Conservation (phyloP, 1,140 invertebrate genomes). For the Zaprionus taronus region DNA sequence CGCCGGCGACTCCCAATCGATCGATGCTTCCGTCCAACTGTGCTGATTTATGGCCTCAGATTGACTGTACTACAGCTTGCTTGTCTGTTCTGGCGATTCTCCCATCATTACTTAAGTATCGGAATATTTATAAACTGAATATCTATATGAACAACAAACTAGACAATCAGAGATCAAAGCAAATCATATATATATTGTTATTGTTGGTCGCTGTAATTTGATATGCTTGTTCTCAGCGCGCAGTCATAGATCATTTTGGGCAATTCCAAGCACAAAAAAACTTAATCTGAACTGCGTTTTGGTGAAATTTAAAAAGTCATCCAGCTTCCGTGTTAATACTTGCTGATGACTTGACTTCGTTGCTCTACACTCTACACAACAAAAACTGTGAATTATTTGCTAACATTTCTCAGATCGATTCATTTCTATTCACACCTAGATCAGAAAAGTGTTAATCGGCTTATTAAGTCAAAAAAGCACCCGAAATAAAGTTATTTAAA, state of each 20-base stretch:
- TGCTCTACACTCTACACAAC: not conserved
- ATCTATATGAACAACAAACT: slow-evolving; percentile 4
- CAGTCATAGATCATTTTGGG: slow-evolving; percentile 54
- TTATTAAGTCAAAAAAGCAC: not conserved
- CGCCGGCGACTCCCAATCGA: slow-evolving; percentile 48
- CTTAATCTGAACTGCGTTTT: slow-evolving; percentile 1
- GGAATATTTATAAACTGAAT: not conserved
- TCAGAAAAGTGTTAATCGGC: not conserved
- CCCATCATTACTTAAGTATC: not conserved
- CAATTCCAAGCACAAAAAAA: slow-evolving; percentile 31
- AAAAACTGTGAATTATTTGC: not conserved
- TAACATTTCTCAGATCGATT: not conserved
- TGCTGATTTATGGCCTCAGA: slow-evolving; percentile 66
- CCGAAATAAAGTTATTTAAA: not conserved
- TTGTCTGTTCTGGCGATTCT: slow-evolving; percentile 18
- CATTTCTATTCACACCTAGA: not conserved
- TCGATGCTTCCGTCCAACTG: slow-evolving; percentile 41
- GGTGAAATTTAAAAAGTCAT: slow-evolving; percentile 17
- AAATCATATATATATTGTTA: slow-evolving; percentile 35
- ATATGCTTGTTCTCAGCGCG: slow-evolving; percentile 53
- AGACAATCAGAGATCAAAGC: slow-evolving; percentile 57
- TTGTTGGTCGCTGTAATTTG: slow-evolving; percentile 43
- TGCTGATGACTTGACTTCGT: not conserved
- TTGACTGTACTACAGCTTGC: slow-evolving; percentile 40
- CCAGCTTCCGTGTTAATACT: slow-evolving; percentile 31